Evolutionary conservation across 2,113 vertebrate genomes (phyloP).

Genomic region (Chelonoidis abingdonii): DNA sequence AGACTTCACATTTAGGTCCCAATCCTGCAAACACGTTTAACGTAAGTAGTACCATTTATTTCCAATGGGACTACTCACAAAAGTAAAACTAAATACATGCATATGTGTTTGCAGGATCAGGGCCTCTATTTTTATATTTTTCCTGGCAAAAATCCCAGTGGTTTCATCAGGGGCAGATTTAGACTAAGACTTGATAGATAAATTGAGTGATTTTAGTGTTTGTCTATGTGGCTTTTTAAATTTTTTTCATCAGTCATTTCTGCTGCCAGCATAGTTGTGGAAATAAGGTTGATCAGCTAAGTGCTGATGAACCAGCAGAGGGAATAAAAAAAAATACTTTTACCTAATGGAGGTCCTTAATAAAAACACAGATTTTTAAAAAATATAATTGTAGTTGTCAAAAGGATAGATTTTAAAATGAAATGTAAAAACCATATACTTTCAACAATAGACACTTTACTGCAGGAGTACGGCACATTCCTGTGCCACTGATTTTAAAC

Average conservation of each 20-base stretch:
- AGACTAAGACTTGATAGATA: neutral
- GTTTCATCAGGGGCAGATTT: neutral
- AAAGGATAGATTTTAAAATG: neutral
- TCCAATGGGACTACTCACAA: neutral
- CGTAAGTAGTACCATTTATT: neutral
- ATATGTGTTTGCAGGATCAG: neutral
- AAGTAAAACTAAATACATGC: neutral
- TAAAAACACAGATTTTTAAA: neutral
- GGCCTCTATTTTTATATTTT: neutral
- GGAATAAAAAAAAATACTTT: constrained; percentile 11
- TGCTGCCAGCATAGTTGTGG: neutral
- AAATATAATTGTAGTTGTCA: neutral
- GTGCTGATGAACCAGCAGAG: neutral
- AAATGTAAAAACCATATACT: neutral
- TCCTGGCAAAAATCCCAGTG: neutral
- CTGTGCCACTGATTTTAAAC: constrained; percentile 21
- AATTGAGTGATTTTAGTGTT: neutral
- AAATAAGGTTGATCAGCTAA: neutral
- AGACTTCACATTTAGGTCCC: neutral
- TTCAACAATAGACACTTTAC: neutral
- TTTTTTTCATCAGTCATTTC: neutral
- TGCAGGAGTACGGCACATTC: neutral
- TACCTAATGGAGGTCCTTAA: constrained; percentile 16
- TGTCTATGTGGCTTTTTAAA: neutral
- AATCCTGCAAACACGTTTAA: neutral